Percentiles rank a stretch among this genome's conserved stretches.
These are phyloP conservation scores for Barbus barbus DNA, from an alignment of 2,113 vertebrate genomes.

Conservation along the genomic window DNA sequence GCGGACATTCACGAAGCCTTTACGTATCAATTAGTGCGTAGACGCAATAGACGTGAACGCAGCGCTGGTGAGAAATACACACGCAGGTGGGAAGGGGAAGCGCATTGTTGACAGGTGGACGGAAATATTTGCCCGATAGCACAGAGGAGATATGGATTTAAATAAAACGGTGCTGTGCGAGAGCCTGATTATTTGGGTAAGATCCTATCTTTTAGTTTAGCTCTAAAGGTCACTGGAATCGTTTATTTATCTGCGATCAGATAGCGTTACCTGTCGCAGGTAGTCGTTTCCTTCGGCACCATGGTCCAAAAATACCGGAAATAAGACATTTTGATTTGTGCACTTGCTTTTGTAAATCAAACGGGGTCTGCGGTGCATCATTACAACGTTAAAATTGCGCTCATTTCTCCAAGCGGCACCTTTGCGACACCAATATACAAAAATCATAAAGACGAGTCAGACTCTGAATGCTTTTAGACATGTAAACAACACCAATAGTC, in stretches of 20 bases:
- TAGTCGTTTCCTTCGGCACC: conserved; percentile 3
- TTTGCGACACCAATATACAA: not conserved
- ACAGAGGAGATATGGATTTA: conserved; percentile 68
- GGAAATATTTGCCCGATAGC: conserved; percentile 46
- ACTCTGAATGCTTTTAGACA: not conserved
- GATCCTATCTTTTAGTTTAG: conserved; percentile 41
- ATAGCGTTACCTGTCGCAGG: conserved; percentile 64
- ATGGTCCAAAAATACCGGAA: conserved; percentile 23
- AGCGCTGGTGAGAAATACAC: conserved; percentile 53
- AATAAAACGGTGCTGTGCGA: conserved; percentile 72
- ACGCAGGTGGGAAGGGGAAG: conserved; percentile 76
- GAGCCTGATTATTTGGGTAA: conserved; percentile 82
- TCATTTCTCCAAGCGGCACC: not conserved
- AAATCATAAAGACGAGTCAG: not conserved
- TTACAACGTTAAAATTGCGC: not conserved
- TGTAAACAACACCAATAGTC: not conserved
- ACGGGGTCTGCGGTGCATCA: not conserved
- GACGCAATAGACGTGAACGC: too few species aligned
- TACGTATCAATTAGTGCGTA: conserved; percentile 57
- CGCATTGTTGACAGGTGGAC: conserved; percentile 70
- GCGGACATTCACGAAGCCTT: conserved; percentile 64
- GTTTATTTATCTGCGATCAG: not conserved
- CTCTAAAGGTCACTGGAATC: not conserved
- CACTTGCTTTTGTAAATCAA: not conserved
- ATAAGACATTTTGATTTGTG: not conserved